phyloP scores from a whole-genome alignment of 37 sponge, comb jelly and placozoan genomes.

The Halisarca cf. caerulea region DNA sequence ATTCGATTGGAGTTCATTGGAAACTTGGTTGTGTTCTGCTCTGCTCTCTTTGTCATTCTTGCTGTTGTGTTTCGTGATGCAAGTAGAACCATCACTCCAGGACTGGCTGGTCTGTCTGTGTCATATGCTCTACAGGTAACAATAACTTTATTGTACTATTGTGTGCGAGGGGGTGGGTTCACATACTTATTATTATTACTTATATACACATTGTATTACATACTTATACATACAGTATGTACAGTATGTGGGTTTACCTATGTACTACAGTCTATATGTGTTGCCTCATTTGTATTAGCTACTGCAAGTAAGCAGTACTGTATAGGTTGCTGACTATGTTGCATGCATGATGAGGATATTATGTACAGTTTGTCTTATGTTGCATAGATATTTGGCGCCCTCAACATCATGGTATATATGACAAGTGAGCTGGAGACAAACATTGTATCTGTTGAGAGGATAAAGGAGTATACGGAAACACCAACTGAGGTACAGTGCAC shows the following conservation, averaged over 20 bases:
- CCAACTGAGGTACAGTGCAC: constrained; percentile 84
- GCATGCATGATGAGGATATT: too few species aligned
- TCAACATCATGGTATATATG: constrained; percentile 91
- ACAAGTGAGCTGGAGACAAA: constrained; percentile 93
- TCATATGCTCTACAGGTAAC: constrained; percentile 89
- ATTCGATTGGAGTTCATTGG: constrained; percentile 94
- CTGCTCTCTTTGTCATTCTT: constrained; percentile 91
- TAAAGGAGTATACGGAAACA: constrained; percentile 85
- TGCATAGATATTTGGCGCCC: constrained; percentile 71
- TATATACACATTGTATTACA: too few species aligned
- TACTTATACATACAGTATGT: too few species aligned
- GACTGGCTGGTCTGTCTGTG: constrained; percentile 88
- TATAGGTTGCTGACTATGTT: too few species aligned
- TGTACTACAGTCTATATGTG: too few species aligned
- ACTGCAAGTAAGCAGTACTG: too few species aligned
- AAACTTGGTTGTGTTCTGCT: constrained; percentile 82
- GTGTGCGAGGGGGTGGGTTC: too few species aligned
- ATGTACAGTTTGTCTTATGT: too few species aligned
- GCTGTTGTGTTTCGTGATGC: constrained; percentile 27
- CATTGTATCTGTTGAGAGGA: constrained; percentile 94
- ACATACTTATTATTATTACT: too few species aligned
- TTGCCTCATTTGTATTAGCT: too few species aligned
- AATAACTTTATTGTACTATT: too few species aligned
- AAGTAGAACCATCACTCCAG: constrained; percentile 45
- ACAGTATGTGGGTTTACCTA: too few species aligned